Conservation (phyloP, 2,113 vertebrate species). For the Macrotis lagotis region DNA sequence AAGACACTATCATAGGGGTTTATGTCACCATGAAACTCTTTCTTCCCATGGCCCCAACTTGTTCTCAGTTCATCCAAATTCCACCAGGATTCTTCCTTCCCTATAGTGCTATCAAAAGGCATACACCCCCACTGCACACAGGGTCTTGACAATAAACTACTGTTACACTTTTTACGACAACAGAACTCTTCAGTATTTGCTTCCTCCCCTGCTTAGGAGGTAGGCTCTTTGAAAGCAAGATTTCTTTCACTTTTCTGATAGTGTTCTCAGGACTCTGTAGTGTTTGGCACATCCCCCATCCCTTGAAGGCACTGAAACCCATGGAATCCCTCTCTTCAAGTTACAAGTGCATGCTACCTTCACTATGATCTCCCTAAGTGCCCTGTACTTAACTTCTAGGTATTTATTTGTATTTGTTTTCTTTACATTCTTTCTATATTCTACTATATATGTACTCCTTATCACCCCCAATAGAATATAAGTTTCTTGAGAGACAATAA, state of each 20-base stretch:
- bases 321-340: not conserved
- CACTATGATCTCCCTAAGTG: not conserved
- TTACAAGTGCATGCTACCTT: not conserved
- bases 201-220: not conserved
- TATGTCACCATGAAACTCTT: too few species aligned
- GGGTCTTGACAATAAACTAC: too few species aligned
- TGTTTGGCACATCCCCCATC: not conserved
- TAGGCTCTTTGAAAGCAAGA: not conserved
- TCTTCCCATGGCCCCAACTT: too few species aligned
- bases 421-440: not conserved
- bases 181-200: not conserved
- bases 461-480: not conserved
- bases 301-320: not conserved
- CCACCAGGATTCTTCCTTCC: not conserved
- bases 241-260: not conserved
- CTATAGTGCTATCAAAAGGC: not conserved
- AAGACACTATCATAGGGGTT: too few species aligned
- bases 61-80: too few species aligned
- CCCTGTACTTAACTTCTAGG: not conserved
- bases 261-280: not conserved
- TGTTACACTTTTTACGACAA: not conserved
- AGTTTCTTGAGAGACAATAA: not conserved
- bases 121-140: too few species aligned
- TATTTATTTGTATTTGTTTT: not conserved
- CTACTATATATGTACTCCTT: not conserved